phyloP scores from a whole-genome alignment of 2,797 vertebrate genomes.

The Leptoclinus maculatus region DNA sequence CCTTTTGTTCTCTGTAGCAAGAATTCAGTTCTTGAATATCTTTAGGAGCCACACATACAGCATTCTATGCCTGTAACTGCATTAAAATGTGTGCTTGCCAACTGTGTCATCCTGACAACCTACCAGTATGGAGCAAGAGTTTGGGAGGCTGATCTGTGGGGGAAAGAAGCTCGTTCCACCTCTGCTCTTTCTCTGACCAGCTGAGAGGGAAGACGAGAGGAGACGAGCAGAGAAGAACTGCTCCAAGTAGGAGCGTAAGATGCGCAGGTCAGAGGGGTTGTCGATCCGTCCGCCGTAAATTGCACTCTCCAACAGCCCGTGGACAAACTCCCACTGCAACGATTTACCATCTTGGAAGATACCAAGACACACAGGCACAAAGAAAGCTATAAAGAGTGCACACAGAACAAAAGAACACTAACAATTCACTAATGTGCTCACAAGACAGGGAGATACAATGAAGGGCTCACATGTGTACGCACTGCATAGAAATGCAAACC shows the following conservation, averaged over 20 bases:
- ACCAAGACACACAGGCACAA: conserved; percentile 27
- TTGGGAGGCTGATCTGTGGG: conserved; percentile 88
- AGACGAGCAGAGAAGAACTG: conserved; percentile 92
- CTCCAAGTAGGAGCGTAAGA: conserved; percentile 95
- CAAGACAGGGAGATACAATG: not conserved
- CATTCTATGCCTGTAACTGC: not conserved
- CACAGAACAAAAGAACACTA: conserved; percentile 10
- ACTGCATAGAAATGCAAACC: conserved; percentile 4
- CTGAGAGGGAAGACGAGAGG: conserved; percentile 76
- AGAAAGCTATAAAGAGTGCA: not conserved
- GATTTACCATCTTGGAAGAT: conserved; percentile 85
- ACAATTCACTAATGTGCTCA: not conserved
- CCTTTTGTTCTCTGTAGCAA: not conserved
- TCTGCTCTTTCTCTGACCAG: conserved; percentile 79
- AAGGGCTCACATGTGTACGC: not conserved
- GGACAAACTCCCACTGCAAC: conserved; percentile 95
- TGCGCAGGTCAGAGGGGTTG: conserved; percentile 92
- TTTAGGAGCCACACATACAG: not conserved
- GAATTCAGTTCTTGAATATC: not conserved
- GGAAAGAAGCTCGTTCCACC: conserved; percentile 83
- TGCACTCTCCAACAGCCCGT: conserved; percentile 94
- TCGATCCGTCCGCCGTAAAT: conserved; percentile 97
- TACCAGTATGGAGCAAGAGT: conserved; percentile 93
- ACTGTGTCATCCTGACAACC: conserved; percentile 49
- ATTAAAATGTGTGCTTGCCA: not conserved